Evolutionary conservation across 1,140 invertebrate species (phyloP), one percentile per base, ranked within the genome.

Genomic region (Camponotus floridanus): DNA sequence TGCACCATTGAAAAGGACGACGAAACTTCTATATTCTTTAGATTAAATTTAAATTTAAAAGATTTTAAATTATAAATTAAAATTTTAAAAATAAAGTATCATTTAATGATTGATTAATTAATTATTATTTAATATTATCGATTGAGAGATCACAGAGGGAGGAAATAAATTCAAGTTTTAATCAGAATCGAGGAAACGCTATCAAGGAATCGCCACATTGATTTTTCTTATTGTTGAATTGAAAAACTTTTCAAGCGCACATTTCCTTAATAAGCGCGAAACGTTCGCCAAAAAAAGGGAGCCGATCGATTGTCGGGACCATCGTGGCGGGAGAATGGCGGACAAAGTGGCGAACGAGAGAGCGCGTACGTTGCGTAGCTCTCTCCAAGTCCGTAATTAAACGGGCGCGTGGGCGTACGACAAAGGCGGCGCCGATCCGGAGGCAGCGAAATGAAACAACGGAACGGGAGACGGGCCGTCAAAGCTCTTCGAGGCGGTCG

Each of bases 331-430:
- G 21, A 67, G 21, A 65, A 70, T 39, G 45, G 42, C 7, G n/a
- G 18, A 83, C 57, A 76, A 62, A 84, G 70, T 48, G 70, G 15
- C 55, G 11, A 73, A 21, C 26, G 31, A 61, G 45, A 62, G 67
- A 81, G n/a, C 4, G 33, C 76, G 61, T 21, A 51, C 48, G 48
- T 51, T 45, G 31, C 84, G 85, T 85, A 87, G 90, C 86, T 92
- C 91, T 91, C 78, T 81, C 59, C 79, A 88, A 83, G 87, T 91
- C 57, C 85, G 88, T 92, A 92, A 92, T 92, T 91, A 92, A 93
- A 91, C 91, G 90, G 26, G 33, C 13, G 62, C 62, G 45, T 36
- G 78, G 15, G 13, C 67, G 7, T 51, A 85, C 88, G 84, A 88
- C 91, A 92, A 92, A 92, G 89, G 89, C 81, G 83, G 64, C 45